A percentile compares a stretch with the other conserved stretches of the same genome.
These are phyloP conservation scores for Aphelenchoides besseyi DNA, from an alignment of 1,140 invertebrate species.

Conservation along the genomic window DNA sequence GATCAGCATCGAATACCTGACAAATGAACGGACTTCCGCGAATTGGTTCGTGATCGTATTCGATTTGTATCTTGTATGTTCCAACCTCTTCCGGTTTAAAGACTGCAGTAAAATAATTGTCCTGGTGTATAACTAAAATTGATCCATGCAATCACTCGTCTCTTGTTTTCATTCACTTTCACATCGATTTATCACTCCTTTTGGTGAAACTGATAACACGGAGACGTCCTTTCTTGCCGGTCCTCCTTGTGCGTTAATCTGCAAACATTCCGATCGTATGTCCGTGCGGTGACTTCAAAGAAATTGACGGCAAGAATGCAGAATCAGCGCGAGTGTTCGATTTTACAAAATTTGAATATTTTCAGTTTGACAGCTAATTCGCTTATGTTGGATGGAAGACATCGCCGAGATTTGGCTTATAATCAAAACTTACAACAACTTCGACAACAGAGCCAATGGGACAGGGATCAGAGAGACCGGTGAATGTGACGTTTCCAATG, in stretches of 20 bases:
- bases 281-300: neutral
- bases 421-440: slow-evolving; percentile 77
- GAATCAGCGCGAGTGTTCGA: neutral
- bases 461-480: slow-evolving; percentile 83
- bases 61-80: slow-evolving; percentile 90
- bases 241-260: slow-evolving; percentile 55
- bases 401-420: neutral
- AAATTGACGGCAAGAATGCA: neutral
- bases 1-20: slow-evolving; percentile 89
- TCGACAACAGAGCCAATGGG: slow-evolving; percentile 87
- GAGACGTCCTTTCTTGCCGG: slow-evolving; percentile 30
- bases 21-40: slow-evolving; percentile 92
- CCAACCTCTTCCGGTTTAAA: slow-evolving; percentile 92
- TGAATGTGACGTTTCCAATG: slow-evolving; percentile 71
- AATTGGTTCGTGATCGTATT: slow-evolving; percentile 90
- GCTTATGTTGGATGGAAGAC: neutral
- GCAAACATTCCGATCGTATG: no score
- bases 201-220: slow-evolving; percentile 48
- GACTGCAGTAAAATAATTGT: slow-evolving; percentile 80
- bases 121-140: slow-evolving; percentile 68
- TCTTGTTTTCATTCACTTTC: slow-evolving; percentile 2
- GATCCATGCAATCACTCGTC: slow-evolving; percentile 65
- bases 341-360: neutral
- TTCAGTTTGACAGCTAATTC: neutral
- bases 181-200: slow-evolving; percentile 20